Evolutionary conservation across 2,888 invertebrate species (phyloP), one percentile per base, ranked within the genome.

Genomic region (Tetragonula carbonaria): DNA sequence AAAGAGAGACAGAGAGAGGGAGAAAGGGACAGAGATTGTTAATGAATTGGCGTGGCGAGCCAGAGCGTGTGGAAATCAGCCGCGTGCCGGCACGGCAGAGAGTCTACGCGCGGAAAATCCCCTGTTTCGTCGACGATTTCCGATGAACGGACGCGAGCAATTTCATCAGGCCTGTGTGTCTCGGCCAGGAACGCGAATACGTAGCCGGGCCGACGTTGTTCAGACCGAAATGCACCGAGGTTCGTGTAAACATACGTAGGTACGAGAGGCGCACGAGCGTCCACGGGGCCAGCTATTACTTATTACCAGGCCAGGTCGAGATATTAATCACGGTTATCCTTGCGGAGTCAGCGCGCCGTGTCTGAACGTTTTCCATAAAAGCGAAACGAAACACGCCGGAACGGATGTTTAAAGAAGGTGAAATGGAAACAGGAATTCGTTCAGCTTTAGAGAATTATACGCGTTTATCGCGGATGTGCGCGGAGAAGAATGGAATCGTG

Each of bases 71-170:
- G 50, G 63, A 53, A 77, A 59, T 88, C 79, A 76, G 62, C 71
- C 73, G 57, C 82, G 72, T 79, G 65, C 55, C 80, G 72, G 45
- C 45, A 8, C 2, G 45, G 65, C 62, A 51, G 73, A 51, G 73
- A 57, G 78, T 77, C 68, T 53, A 78, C 59, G 55, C 74, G 77
- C 65, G 80, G 68, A 80, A 80, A 45, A 45, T 45, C 45, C 74
- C 83, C 74, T 73, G 77, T 75, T 83, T 68, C 78, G 57, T 28
- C 67, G 66, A 80, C 80, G 88, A 88, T 87, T 77, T 28, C 88
- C 78, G 80, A 88, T 80, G 86, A 88, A 77, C 81, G 68, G 59
- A 14, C 73, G 28, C 65, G 63, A 45, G 71, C 79, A 87, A 86
- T 87, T 88, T 88, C 84, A 84, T 78, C 83, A 71, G 50, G 70